Percentiles rank a stretch among this genome's conserved stretches.
These are phyloP conservation scores for Thunnus thynnus DNA, from an alignment of 2,113 vertebrate genomes.

Conservation along the genomic window DNA sequence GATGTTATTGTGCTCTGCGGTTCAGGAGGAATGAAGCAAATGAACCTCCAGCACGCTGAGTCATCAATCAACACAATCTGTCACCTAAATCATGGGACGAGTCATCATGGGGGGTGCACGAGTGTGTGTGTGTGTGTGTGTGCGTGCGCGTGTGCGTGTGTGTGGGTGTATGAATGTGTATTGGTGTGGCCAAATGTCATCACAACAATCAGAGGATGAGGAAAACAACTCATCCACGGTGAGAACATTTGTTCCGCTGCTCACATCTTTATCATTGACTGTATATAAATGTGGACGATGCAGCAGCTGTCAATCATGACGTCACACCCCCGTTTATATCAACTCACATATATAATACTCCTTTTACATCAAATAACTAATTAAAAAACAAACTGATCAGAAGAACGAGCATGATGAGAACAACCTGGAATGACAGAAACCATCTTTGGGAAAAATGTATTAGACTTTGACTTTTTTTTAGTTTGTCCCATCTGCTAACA, in stretches of 20 bases:
- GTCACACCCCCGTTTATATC: too few species aligned
- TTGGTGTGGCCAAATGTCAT: background rate
- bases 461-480: too few species aligned
- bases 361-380: too few species aligned
- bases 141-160: conserved; percentile 4
- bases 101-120: conserved; percentile 45
- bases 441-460: too few species aligned
- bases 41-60: conserved; percentile 54
- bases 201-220: conserved; percentile 8
- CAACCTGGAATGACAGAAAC: too few species aligned
- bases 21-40: conserved; percentile 60
- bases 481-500: too few species aligned
- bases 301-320: too few species aligned
- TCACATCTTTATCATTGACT: background rate
- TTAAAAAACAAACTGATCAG: too few species aligned
- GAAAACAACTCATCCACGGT: conserved; percentile 6
- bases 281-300: too few species aligned
- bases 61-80: conserved; percentile 69
- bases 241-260: background rate
- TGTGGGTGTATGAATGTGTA: background rate
- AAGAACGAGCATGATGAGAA: too few species aligned
- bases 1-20: conserved; percentile 72
- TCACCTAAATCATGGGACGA: conserved; percentile 68
- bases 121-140: conserved; percentile 4
- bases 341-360: too few species aligned